A percentile compares a stretch with the other conserved stretches of the same genome.
These are phyloP conservation scores for Cosmia pyralina DNA, from an alignment of 2,888 invertebrate genomes.

Conservation along the genomic window DNA sequence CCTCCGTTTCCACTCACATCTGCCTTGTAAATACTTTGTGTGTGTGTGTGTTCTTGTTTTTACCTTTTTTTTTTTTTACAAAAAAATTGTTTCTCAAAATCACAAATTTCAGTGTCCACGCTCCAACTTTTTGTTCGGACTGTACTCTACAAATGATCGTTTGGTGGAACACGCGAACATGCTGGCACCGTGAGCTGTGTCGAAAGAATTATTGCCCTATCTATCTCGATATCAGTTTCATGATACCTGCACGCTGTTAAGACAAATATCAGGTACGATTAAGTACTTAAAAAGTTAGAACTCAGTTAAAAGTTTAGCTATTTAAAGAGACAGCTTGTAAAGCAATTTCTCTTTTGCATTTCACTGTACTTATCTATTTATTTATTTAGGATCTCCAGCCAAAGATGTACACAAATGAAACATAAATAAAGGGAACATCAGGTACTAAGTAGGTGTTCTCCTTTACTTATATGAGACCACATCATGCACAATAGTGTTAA, in stretches of 20 bases:
- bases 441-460: too few relatives aligned
- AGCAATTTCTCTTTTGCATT: conserved; percentile 33
- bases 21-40: too few relatives aligned
- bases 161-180: conserved; percentile 80
- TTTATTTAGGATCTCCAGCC: too few relatives aligned
- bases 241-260: conserved; percentile 62
- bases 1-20: too few relatives aligned
- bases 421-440: too few relatives aligned
- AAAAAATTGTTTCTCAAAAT: background rate
- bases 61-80: too few relatives aligned
- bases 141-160: conserved; percentile 80
- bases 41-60: too few relatives aligned
- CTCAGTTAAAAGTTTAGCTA: conserved; percentile 35
- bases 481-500: too few relatives aligned
- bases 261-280: conserved; percentile 65
- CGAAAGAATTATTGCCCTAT: conserved; percentile 67
- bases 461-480: too few relatives aligned
- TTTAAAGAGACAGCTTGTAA: conserved; percentile 30
- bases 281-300: conserved; percentile 55
- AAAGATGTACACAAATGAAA: too few relatives aligned
- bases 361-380: background rate
- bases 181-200: conserved; percentile 67
- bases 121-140: conserved; percentile 65
- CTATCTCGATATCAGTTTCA: conserved; percentile 63
- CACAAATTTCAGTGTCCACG: conserved; percentile 25